Evolutionary conservation across 2,797 vertebrate genomes (phyloP).

Genomic region (Myotis planiceps): DNA sequence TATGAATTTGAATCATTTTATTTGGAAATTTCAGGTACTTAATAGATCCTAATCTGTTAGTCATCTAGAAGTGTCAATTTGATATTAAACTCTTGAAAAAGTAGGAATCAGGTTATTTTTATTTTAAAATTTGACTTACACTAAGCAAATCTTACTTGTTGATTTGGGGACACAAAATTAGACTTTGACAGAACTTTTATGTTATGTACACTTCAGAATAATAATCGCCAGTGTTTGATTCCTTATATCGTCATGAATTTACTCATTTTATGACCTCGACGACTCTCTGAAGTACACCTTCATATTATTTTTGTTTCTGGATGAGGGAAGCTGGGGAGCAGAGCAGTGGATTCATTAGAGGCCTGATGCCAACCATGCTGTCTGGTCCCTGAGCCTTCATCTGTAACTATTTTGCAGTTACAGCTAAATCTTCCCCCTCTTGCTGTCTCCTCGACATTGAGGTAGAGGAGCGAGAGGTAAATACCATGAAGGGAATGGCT

Average conservation of each 20-base stretch:
- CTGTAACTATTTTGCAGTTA: background rate
- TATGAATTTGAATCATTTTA: background rate
- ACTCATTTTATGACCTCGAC: background rate
- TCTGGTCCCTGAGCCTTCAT: background rate
- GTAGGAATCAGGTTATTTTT: background rate
- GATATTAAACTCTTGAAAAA: background rate
- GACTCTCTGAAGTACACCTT: background rate
- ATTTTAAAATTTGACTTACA: background rate
- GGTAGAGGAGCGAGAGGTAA: background rate
- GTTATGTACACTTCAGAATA: background rate
- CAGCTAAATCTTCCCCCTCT: background rate
- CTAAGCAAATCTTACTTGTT: background rate
- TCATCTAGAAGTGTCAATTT: background rate
- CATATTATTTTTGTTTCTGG: background rate
- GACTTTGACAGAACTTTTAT: background rate
- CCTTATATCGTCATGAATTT: background rate
- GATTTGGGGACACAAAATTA: background rate
- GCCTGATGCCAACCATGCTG: too few relatives aligned
- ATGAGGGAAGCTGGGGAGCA: background rate
- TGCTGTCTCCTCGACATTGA: fast-evolving
- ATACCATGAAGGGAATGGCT: too few relatives aligned
- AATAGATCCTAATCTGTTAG: background rate
- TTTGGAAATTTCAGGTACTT: background rate
- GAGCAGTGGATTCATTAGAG: background rate
- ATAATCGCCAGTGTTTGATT: background rate